phyloP scores from a whole-genome alignment of 1,140 invertebrate species.

The Doryteuthis pealeii region DNA sequence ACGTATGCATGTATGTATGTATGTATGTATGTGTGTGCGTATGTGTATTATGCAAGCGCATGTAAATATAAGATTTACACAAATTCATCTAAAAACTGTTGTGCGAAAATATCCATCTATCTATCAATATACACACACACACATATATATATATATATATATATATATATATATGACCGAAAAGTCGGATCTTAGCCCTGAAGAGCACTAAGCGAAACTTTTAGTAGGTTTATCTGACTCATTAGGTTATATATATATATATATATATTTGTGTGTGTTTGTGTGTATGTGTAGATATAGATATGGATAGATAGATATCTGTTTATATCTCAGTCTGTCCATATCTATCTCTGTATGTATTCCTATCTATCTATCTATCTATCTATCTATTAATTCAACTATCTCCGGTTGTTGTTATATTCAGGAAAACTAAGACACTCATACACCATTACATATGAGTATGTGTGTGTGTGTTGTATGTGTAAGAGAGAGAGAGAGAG shows the following conservation, averaged over 20 bases:
- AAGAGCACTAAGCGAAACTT: too few species aligned
- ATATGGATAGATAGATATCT: too few species aligned
- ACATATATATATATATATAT: not conserved
- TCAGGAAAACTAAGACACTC: not conserved
- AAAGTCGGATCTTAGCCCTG: too few species aligned
- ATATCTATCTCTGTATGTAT: not conserved
- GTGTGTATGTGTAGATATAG: too few species aligned
- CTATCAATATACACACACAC: not conserved
- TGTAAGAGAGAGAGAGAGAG: too few species aligned
- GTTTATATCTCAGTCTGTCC: too few species aligned
- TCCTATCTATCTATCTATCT: not conserved
- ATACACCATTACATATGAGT: not conserved
- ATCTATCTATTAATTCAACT: not conserved
- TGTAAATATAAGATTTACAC: not conserved
- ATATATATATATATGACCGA: too few species aligned
- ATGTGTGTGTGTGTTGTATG: not conserved
- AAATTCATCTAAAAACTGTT: not conserved
- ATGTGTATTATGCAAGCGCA: not conserved
- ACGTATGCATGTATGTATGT: not conserved
- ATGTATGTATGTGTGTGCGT: not conserved
- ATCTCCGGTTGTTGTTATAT: not conserved
- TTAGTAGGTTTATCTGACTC: too few species aligned
- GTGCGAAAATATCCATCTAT: not conserved
- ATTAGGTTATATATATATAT: too few species aligned
- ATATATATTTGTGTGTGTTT: too few species aligned